Percentiles rank a stretch among this genome's conserved stretches.
phyloP scores from a whole-genome alignment of 2,797 vertebrate genomes.

The Phoeniculus purpureus region DNA sequence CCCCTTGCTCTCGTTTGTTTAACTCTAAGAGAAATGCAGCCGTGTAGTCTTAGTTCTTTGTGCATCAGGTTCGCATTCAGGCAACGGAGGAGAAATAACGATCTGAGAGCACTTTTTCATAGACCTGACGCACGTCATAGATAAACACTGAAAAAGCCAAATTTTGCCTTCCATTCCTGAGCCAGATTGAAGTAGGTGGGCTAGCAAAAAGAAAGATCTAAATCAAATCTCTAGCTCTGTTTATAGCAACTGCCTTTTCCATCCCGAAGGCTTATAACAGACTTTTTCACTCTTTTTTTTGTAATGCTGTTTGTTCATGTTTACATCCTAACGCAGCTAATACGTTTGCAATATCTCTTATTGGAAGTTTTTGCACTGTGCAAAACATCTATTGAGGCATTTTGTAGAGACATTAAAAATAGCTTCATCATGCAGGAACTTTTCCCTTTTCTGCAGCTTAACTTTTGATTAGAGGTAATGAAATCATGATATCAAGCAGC shows the following conservation, averaged over 20 bases:
- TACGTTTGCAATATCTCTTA: conserved; percentile 31
- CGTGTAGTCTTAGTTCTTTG: not conserved
- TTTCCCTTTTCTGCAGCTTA: not conserved
- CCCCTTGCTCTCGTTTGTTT: conserved; percentile 53
- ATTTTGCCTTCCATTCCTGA: not conserved
- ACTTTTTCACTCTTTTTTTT: not conserved
- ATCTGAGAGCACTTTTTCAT: not conserved
- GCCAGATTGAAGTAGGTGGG: not conserved
- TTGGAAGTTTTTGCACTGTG: not conserved
- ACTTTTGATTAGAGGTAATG: conserved; percentile 42
- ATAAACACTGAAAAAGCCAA: not conserved
- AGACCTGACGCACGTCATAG: not conserved
- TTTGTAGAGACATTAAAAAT: not conserved
- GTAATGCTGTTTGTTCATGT: not conserved
- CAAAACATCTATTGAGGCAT: not conserved
- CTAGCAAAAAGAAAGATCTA: not conserved
- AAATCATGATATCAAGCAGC: conserved; percentile 17
- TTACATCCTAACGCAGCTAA: conserved; percentile 18
- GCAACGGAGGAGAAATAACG: not conserved
- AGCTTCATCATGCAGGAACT: not conserved
- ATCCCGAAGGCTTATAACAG: not conserved
- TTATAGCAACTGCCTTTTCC: not conserved
- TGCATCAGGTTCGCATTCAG: not conserved
- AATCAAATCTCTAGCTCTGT: not conserved
- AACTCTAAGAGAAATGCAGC: conserved; percentile 20